Percentiles rank a stretch among this genome's conserved stretches.
Conservation (phyloP, 2,888 invertebrate genomes). For the Electrophaes corylata region DNA sequence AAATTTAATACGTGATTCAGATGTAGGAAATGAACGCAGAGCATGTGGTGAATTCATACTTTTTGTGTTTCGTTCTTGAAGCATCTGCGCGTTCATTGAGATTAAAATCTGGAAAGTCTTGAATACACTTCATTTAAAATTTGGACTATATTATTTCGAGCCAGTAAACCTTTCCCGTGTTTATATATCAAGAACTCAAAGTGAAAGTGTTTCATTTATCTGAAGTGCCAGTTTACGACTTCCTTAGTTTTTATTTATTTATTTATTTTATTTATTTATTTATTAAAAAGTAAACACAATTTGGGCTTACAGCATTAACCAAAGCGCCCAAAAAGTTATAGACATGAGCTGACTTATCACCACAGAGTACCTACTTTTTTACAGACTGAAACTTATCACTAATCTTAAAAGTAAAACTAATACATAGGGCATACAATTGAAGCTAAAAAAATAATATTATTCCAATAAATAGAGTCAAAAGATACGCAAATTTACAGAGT, state of each 20-base stretch:
- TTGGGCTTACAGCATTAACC: too few relatives aligned
- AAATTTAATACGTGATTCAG: slow-evolving; percentile 37
- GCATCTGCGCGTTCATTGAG: slow-evolving; percentile 17
- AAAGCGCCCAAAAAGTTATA: too few relatives aligned
- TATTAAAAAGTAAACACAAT: too few relatives aligned
- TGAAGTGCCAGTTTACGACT: slow-evolving; percentile 28
- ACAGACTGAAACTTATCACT: too few relatives aligned
- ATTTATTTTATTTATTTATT: too few relatives aligned
- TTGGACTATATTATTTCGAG: not conserved
- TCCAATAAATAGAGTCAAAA: too few relatives aligned
- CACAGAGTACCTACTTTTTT: too few relatives aligned
- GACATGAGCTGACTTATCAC: too few relatives aligned
- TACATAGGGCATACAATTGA: too few relatives aligned
- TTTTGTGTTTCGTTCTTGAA: slow-evolving; percentile 37
- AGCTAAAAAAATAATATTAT: too few relatives aligned
- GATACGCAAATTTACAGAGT: too few relatives aligned
- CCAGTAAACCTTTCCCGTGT: slow-evolving; percentile 18
- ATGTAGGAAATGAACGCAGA: slow-evolving; percentile 56
- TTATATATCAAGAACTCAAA: slow-evolving; percentile 22
- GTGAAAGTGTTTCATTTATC: slow-evolving; percentile 27
- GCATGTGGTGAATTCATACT: slow-evolving; percentile 47
- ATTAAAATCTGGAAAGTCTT: slow-evolving; percentile 1
- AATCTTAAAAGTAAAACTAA: too few relatives aligned
- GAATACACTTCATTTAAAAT: not conserved
- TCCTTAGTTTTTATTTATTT: slow-evolving; percentile 24